Evolutionary conservation across 2,113 vertebrate species (phyloP), one percentile per base, ranked within the genome.

Genomic region (Capreolus pygargus): DNA sequence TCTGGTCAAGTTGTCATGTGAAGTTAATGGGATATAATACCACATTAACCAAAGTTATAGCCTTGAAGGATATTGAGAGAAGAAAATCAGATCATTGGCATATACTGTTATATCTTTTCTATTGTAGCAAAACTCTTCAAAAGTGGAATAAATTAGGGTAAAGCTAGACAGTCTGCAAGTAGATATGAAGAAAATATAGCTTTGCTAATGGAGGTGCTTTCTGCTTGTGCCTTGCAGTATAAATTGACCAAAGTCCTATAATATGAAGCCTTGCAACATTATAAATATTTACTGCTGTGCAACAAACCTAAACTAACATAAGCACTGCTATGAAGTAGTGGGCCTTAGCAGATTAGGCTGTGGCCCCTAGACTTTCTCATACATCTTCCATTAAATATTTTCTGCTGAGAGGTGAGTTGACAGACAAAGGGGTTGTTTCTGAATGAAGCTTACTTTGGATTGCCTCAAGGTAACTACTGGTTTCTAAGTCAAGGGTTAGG

Each of bases 251-350:
- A 96, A 70, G 36, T 36, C 30, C 11, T 74, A 47, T 87, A 76
- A 82, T 58, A 52, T 45, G 21, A 86, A 86, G 28, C 1, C 33
- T n/a, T 60, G 15, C 25, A 28, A 25, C 13, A 1, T 43, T 79
- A 39, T 55, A 96, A 85, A 86, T 45, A 54, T 61, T 76, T 64
- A 64, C 64, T 39, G 36, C 45, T 86, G 30, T 28, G 6, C 16
- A 58, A 97, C n/a, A 91, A 96, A 57, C 33, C 79, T 36, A 94
- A 89, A 50, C 12, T 55, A 89, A 86, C 89, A 60, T 43, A 95
- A 79, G 61, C 50, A 45, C 25, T 64, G 7, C 61, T 60, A 17
- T 79, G 55, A 93, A 27, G 12, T n/a, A 61, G 54, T 47, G 5
- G 50, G 15, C 16, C n/a, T 87, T 95, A 83, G 15, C 33, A 55